phyloP scores from a whole-genome alignment of 2,113 vertebrate species.

The Spermophilus dauricus region DNA sequence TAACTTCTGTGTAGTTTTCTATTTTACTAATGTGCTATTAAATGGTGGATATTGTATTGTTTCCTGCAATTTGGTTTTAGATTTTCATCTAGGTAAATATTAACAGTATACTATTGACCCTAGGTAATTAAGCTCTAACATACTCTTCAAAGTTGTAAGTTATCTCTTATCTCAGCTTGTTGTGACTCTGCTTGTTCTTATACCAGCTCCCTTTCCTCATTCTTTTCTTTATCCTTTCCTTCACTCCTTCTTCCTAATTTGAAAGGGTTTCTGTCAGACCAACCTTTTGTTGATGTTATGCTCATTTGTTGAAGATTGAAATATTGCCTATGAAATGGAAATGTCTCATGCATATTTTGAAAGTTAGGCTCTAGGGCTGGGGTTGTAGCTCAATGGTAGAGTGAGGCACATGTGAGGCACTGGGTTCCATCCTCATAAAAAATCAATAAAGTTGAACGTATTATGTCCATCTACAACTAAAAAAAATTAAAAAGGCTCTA shows the following conservation, averaged over 20 bases:
- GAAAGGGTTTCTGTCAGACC: constrained; percentile 10
- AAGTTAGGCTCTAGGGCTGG: not conserved
- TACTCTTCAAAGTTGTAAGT: not conserved
- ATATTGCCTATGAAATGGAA: not conserved
- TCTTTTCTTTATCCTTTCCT: not conserved
- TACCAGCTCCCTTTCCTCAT: not conserved
- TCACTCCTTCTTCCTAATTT: not conserved
- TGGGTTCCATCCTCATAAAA: too few relatives aligned
- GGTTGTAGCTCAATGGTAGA: too few relatives aligned
- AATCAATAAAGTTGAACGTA: too few relatives aligned
- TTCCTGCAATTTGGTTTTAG: constrained; percentile 44
- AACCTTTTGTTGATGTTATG: constrained; percentile 21
- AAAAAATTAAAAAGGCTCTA: not conserved
- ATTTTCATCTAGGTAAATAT: constrained; percentile 35
- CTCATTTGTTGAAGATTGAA: constrained; percentile 48
- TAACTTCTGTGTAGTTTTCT: constrained; percentile 18
- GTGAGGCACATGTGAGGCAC: too few relatives aligned
- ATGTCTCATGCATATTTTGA: constrained; percentile 39
- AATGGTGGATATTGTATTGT: not conserved
- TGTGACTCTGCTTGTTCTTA: constrained; percentile 20
- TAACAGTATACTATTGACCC: not conserved
- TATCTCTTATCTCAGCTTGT: not conserved
- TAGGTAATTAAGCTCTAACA: not conserved
- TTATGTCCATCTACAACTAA: too few relatives aligned
- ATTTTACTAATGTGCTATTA: constrained; percentile 49